Conservation (phyloP, 2,113 vertebrate genomes). For the Rhea pennata region DNA sequence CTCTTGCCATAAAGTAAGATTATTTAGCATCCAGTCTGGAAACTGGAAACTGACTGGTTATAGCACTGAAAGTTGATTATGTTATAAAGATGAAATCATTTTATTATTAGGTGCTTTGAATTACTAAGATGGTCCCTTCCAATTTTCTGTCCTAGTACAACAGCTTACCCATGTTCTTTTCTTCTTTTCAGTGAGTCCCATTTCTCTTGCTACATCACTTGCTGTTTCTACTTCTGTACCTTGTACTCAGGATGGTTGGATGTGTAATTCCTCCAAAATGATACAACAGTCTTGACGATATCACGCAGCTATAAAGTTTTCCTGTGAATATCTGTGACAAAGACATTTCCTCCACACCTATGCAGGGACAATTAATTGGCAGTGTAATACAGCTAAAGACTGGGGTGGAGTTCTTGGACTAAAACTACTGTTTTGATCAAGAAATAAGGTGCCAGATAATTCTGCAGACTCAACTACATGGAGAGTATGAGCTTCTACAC, state of each 20-base stretch:
- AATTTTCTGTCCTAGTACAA: not conserved
- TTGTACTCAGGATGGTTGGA: not conserved
- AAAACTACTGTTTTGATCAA: not conserved
- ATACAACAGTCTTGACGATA: not conserved
- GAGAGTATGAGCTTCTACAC: not conserved
- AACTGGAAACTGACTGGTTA: not conserved
- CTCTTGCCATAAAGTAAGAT: not conserved
- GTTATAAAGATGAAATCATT: not conserved
- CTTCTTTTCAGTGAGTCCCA: not conserved
- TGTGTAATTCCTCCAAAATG: not conserved
- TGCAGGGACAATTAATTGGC: not conserved
- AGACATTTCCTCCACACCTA: not conserved
- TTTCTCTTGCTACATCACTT: not conserved
- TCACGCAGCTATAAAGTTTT: not conserved
- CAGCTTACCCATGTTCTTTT: not conserved
- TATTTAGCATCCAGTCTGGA: not conserved
- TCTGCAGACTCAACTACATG: not conserved
- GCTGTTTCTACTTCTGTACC: not conserved
- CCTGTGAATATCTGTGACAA: not conserved
- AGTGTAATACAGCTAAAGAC: not conserved
- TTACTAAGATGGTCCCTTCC: not conserved
- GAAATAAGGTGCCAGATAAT: not conserved
- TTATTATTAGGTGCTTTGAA: not conserved
- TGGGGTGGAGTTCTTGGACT: not conserved
- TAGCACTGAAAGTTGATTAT: not conserved